phyloP scores from a whole-genome alignment of 2,113 vertebrate species.

The Picathartes gymnocephalus region DNA sequence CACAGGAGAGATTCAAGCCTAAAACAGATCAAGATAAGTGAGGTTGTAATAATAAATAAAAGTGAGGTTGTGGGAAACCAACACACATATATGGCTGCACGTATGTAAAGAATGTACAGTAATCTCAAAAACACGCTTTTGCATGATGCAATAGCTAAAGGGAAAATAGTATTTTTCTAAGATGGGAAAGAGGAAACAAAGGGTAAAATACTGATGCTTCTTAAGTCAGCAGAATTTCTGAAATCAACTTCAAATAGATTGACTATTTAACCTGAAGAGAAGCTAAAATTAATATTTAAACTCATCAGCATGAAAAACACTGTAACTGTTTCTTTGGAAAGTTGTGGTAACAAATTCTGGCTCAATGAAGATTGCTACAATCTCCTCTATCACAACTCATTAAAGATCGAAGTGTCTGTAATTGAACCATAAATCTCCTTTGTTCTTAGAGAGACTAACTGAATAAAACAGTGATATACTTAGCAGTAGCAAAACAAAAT shows the following conservation, averaged over 20 bases:
- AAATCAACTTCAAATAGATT: background rate
- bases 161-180: background rate
- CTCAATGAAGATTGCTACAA: background rate
- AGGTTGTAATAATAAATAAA: background rate
- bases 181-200: background rate
- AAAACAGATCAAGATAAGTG: background rate
- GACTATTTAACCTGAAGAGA: constrained; percentile 19
- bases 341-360: background rate
- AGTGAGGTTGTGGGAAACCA: background rate
- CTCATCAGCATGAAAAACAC: background rate
- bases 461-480: background rate
- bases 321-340: background rate
- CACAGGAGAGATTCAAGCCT: background rate
- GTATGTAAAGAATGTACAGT: background rate
- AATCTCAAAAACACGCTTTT: background rate
- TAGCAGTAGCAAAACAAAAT: background rate
- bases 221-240: background rate
- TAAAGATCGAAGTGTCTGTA: constrained; percentile 37
- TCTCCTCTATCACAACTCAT: constrained; percentile 32
- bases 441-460: background rate
- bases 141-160: background rate
- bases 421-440: constrained; percentile 32
- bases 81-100: background rate
- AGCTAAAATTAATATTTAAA: constrained; percentile 24
- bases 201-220: background rate